Conservation (phyloP, 2,113 vertebrate species). For the Crotalus viridis region DNA sequence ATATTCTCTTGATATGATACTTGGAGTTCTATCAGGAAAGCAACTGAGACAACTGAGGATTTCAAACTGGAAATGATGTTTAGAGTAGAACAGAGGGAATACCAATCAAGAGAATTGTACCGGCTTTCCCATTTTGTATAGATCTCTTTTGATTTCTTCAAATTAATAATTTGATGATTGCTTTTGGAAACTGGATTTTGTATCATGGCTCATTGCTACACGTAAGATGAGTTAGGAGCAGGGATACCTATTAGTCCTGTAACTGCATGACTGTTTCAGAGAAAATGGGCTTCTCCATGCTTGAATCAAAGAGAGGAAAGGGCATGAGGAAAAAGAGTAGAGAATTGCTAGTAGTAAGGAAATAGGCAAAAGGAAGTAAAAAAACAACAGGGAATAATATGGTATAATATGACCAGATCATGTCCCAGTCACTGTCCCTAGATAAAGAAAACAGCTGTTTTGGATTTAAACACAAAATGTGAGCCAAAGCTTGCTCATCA, state of each 20-base stretch:
- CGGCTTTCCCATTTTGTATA: neutral
- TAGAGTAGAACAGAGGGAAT: neutral
- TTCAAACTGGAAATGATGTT: neutral
- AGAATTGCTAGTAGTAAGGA: constrained; percentile 5
- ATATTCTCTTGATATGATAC: neutral
- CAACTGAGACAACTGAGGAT: neutral
- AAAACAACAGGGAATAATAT: neutral
- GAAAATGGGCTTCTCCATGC: neutral
- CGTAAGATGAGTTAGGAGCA: neutral
- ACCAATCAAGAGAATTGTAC: neutral
- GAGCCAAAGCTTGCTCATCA: neutral
- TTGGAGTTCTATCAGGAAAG: neutral
- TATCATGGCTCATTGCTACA: accelerated
- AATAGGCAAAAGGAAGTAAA: neutral
- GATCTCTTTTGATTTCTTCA: neutral
- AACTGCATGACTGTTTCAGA: neutral
- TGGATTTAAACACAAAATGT: neutral
- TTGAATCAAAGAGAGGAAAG: neutral
- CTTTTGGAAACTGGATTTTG: neutral
- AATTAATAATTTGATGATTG: neutral
- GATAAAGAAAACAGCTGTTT: neutral
- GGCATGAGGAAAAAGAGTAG: neutral
- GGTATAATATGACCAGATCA: neutral
- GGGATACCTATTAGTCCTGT: neutral
- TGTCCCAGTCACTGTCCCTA: neutral